Evolutionary conservation across 2,888 invertebrate species (phyloP).

Genomic region (Exephanes ischioxanthus): DNA sequence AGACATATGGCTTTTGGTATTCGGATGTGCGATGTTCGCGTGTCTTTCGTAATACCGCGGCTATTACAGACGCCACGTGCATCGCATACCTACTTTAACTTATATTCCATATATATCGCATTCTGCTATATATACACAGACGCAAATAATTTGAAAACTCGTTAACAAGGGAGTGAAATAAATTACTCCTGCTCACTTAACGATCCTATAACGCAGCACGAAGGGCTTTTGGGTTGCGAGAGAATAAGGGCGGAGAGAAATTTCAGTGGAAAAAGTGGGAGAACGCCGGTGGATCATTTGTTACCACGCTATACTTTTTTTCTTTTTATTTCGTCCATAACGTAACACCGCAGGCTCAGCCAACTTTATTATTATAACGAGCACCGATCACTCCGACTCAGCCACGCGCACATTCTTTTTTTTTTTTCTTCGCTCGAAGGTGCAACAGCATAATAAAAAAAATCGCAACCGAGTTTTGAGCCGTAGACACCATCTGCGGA

Average conservation of each 20-base stretch:
- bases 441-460: conserved; percentile 25
- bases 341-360: conserved; percentile 15
- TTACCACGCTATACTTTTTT: conserved; percentile 30
- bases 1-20: neutral
- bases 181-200: conserved; percentile 25
- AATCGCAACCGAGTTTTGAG: conserved; percentile 18
- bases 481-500: conserved; percentile 26
- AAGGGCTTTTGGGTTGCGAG: conserved; percentile 1
- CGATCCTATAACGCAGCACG: conserved; percentile 15
- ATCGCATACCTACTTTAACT: neutral
- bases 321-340: conserved; percentile 23
- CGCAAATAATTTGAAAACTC: conserved; percentile 40
- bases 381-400: conserved; percentile 9
- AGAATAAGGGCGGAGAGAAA: conserved; percentile 21
- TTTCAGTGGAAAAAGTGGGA: conserved; percentile 14
- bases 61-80: neutral
- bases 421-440: conserved; percentile 3
- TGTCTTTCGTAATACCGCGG: conserved; percentile 18
- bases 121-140: neutral
- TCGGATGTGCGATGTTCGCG: conserved; percentile 23
- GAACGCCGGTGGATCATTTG: conserved; percentile 30
- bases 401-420: conserved; percentile 8
- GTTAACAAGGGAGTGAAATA: conserved; percentile 40
- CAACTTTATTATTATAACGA: conserved; percentile 47
- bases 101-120: neutral